These are phyloP conservation scores for Sebastes fasciatus DNA, from an alignment of 2,113 vertebrate species.

Conservation along the genomic window DNA sequence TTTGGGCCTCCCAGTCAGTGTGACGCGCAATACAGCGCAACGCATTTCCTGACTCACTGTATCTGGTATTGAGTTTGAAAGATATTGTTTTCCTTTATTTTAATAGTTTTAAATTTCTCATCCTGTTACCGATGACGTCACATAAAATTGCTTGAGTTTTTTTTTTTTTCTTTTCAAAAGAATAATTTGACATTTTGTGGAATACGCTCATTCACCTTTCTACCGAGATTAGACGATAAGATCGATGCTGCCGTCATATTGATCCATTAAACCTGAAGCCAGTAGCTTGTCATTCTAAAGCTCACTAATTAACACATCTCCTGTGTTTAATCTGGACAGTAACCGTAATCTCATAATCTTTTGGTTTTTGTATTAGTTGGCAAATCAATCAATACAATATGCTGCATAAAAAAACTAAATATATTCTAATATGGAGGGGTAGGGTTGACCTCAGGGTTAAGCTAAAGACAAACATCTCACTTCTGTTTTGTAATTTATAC, in stretches of 20 bases:
- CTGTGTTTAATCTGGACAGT: neutral
- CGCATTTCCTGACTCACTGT: neutral
- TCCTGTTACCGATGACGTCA: neutral
- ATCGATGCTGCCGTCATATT: neutral
- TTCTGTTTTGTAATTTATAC: neutral
- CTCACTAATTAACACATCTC: neutral
- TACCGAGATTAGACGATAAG: neutral
- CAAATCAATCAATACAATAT: no score
- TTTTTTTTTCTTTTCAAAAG: neutral
- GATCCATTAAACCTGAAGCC: neutral
- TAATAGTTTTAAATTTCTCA: no score
- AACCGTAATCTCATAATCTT: neutral
- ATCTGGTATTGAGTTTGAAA: neutral
- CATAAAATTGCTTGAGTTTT: neutral
- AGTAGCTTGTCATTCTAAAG: neutral
- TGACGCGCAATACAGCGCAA: constrained; percentile 21
- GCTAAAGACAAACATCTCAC: neutral
- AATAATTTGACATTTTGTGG: neutral
- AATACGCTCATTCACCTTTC: neutral
- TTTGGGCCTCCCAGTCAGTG: constrained; percentile 6
- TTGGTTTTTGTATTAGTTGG: neutral
- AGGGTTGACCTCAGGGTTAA: neutral
- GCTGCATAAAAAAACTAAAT: no score
- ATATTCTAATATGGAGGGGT: no score
- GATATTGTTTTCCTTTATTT: neutral